These are phyloP conservation scores for Drosophila nigricruria DNA, from an alignment of 2,888 invertebrate genomes.

Conservation along the genomic window DNA sequence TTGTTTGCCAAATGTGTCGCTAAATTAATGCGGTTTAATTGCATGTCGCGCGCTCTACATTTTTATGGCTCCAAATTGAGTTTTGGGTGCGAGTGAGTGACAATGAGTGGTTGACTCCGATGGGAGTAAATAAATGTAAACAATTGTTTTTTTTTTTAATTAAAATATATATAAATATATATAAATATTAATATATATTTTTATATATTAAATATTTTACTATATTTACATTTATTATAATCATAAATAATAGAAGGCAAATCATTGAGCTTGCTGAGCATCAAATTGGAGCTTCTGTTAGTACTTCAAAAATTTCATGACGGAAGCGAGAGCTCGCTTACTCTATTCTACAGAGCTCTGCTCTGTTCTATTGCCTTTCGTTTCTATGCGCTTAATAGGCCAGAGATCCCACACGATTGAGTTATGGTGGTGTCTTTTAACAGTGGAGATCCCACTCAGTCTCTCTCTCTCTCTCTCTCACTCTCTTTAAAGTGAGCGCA, in stretches of 20 bases:
- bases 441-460: too few relatives aligned
- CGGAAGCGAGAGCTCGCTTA: too few relatives aligned
- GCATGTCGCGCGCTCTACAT: neutral
- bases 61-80: neutral
- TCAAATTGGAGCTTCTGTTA: too few relatives aligned
- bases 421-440: too few relatives aligned
- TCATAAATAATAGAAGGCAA: neutral
- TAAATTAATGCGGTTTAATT: conserved; percentile 1
- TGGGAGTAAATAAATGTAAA: neutral
- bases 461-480: neutral
- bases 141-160: too few relatives aligned
- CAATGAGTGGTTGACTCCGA: neutral
- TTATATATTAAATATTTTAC: neutral
- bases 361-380: too few relatives aligned
- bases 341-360: too few relatives aligned
- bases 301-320: too few relatives aligned
- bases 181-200: too few relatives aligned
- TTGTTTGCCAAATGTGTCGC: conserved; percentile 2
- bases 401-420: too few relatives aligned
- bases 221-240: neutral
- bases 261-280: neutral
- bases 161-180: too few relatives aligned
- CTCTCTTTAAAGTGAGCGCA: neutral
- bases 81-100: neutral
- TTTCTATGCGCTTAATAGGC: too few relatives aligned